Percentiles rank a stretch among this genome's conserved stretches.
Conservation (phyloP, 2,888 invertebrate genomes). For the Spisula solida region DNA sequence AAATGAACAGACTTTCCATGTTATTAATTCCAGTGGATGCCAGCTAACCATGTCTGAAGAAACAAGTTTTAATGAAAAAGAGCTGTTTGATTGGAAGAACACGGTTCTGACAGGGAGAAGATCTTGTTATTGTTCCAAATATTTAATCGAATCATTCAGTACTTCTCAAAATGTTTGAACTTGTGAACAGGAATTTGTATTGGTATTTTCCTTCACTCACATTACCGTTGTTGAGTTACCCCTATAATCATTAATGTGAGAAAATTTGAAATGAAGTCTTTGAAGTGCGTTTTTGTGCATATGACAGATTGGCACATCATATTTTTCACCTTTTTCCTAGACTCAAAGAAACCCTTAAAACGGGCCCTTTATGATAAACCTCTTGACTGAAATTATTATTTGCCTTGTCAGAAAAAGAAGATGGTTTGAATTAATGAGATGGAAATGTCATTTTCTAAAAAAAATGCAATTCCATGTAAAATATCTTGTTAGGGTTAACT, state of each 20-base stretch:
- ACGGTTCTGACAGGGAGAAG: conserved; percentile 25
- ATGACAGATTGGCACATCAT: conserved; percentile 21
- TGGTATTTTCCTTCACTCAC: neutral
- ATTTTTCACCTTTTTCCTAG: neutral
- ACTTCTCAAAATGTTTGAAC: conserved; percentile 18
- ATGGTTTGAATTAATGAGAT: neutral
- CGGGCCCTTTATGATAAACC: neutral
- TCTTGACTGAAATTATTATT: neutral
- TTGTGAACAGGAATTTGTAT: conserved; percentile 10
- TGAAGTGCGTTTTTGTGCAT: conserved; percentile 23
- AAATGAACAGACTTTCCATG: conserved; percentile 43
- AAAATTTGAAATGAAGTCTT: conserved; percentile 21
- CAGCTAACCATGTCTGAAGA: conserved; percentile 40
- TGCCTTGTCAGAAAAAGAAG: conserved; percentile 21
- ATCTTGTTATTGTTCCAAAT: conserved; percentile 40
- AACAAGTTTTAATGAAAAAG: conserved; percentile 46
- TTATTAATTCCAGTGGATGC: conserved; percentile 45
- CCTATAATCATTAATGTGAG: conserved; percentile 2
- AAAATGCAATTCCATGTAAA: neutral
- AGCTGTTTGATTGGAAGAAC: conserved; percentile 39
- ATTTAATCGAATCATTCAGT: conserved; percentile 21
- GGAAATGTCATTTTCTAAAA: neutral
- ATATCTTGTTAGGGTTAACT: neutral
- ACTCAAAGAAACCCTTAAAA: conserved; percentile 5
- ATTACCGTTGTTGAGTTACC: neutral